phyloP scores from a whole-genome alignment of 2,797 vertebrate genomes.

The Propithecus deckenii region DNA sequence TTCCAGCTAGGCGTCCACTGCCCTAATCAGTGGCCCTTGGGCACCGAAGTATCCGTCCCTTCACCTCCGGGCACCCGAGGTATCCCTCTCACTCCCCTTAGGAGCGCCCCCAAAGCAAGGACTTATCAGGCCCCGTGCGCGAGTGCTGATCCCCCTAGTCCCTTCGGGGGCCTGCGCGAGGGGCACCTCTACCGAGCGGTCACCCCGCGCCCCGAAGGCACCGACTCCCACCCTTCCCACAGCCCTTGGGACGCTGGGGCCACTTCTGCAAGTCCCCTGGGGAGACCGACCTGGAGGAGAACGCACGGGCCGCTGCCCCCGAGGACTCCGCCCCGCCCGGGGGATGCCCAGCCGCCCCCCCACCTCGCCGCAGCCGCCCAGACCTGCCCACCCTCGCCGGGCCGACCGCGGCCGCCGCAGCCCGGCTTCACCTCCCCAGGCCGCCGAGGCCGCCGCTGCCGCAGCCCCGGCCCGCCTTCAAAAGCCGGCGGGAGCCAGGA shows the following conservation, averaged over 20 bases:
- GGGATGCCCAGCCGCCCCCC: background rate
- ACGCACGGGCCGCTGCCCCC: background rate
- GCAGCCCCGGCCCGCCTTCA: constrained; percentile 53
- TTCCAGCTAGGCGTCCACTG: background rate
- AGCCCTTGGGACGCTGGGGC: background rate
- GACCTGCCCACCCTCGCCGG: background rate
- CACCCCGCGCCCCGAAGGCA: background rate
- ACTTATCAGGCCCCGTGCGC: background rate
- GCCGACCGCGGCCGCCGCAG: background rate
- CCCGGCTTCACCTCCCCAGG: constrained; percentile 61
- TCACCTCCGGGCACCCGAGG: background rate
- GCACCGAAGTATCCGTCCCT: background rate
- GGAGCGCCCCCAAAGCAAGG: background rate
- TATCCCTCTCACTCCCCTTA: background rate
- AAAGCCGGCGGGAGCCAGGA: background rate
- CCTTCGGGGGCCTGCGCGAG: background rate
- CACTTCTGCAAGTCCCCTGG: background rate
- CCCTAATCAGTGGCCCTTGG: background rate
- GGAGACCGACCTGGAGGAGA: background rate
- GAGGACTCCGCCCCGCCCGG: background rate
- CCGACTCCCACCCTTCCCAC: background rate
- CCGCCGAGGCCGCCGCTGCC: constrained; percentile 34
- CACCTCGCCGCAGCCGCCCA: background rate
- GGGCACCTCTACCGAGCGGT: background rate
- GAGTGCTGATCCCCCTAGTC: background rate